Evolutionary conservation across 2,113 vertebrate genomes (phyloP).

Genomic region (Tringa solitaria): DNA sequence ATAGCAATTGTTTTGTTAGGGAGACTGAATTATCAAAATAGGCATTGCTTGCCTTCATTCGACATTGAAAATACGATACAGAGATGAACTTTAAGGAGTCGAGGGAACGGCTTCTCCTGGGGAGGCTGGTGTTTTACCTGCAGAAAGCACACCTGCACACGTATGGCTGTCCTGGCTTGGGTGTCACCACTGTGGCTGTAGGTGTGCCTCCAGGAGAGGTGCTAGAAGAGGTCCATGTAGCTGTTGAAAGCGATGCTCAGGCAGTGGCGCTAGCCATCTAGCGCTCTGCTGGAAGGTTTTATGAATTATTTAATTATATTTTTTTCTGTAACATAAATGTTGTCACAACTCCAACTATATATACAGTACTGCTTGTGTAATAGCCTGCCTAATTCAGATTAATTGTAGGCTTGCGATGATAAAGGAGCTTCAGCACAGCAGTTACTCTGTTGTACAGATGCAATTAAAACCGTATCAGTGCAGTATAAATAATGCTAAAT

Average conservation of each 20-base stretch:
- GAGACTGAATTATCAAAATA: background rate
- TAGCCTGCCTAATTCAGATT: conserved; percentile 65
- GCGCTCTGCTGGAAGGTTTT: background rate
- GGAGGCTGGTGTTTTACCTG: background rate
- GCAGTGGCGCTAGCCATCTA: background rate
- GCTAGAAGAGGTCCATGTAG: background rate
- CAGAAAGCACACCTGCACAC: background rate
- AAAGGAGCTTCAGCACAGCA: conserved; percentile 52
- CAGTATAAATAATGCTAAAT: conserved; percentile 18
- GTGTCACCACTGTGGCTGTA: background rate
- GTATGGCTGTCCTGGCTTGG: background rate
- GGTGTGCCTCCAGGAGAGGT: background rate
- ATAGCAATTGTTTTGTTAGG: conserved; percentile 9
- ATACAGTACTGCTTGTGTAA: conserved; percentile 10
- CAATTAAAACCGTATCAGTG: conserved; percentile 50
- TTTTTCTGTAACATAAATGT: background rate
- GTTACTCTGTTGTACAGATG: conserved; percentile 33
- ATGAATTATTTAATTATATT: background rate
- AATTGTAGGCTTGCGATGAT: conserved; percentile 40
- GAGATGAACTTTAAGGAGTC: background rate
- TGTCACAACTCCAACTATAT: background rate
- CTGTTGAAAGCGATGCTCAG: background rate
- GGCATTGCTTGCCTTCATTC: background rate
- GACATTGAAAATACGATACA: background rate
- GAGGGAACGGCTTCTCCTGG: background rate